Conservation (phyloP, 2,113 vertebrate species). For the Cyprinodon variegatus region DNA sequence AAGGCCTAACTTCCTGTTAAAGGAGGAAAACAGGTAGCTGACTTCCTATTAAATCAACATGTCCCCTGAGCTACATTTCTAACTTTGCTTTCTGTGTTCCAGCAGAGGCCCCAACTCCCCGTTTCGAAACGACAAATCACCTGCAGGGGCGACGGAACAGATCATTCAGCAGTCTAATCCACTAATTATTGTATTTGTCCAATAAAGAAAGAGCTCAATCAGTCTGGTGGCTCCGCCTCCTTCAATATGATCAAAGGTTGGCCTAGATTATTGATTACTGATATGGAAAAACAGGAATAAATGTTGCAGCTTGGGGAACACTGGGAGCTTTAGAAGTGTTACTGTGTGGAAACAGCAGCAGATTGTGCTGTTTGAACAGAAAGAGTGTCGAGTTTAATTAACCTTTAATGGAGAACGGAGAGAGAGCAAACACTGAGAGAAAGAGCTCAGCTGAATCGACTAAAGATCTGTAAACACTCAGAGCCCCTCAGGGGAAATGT, state of each 20-base stretch:
- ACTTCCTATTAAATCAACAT: neutral
- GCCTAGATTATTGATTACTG: neutral
- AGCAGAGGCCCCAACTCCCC: conserved; percentile 6
- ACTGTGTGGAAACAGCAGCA: conserved; percentile 36
- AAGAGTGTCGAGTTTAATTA: conserved; percentile 28
- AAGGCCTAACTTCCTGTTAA: conserved; percentile 81
- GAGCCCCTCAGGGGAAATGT: no score
- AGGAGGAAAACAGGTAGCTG: conserved; percentile 24
- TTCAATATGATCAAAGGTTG: conserved; percentile 11
- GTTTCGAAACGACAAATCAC: neutral
- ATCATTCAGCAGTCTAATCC: conserved; percentile 54
- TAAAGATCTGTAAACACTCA: neutral
- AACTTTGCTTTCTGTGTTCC: neutral
- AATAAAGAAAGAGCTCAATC: conserved; percentile 61
- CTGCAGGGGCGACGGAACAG: conserved; percentile 3
- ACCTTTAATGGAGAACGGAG: conserved; percentile 56
- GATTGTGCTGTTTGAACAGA: conserved; percentile 38
- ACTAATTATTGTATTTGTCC: conserved; percentile 58
- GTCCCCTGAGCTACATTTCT: neutral
- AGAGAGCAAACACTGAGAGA: conserved; percentile 41
- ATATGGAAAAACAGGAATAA: neutral
- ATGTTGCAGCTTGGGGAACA: neutral
- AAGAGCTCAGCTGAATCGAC: neutral
- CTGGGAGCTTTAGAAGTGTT: neutral
- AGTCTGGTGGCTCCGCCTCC: conserved; percentile 29